Evolutionary conservation across 1,140 invertebrate genomes (phyloP), one percentile per base, ranked within the genome.

Genomic region (Oncopodura yosiiana): DNA sequence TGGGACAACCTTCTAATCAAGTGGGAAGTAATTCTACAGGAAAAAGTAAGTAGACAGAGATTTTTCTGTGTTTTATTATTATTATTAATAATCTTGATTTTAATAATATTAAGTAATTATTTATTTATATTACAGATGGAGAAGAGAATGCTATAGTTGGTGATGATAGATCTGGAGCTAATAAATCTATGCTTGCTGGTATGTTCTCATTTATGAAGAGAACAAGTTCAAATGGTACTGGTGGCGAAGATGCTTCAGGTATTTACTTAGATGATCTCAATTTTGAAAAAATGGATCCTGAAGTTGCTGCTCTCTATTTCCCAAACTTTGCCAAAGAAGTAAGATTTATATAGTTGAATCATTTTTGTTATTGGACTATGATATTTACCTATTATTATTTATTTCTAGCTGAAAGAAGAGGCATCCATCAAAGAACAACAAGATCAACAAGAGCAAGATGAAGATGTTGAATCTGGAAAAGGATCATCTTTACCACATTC

Each of bases 261-360:
- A 86, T 98, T 63, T 98, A 96, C 71, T 76, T 94, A 9, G 87
- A 94, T 42, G 92, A 98, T 67, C 72, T 97, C 27, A 88, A 90
- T 68, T 78, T 86, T 3, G 83, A 90, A 39, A 81, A 84, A 62
- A 76, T 94, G 69, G 89, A 94, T 68, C 90, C 90, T 3, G 87
- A 94, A 70, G 78, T 90, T 48, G 84, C 86, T 2, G 85, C 84
- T 53, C 74, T 94, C 0, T 96, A 96, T 71, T 92, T 96, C 65
- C 82, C 87, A 3, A 65, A 65, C 6, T 62, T 53, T 46, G 51
- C 36, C 5, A 53, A 43, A 21, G 54, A 56, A 18, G 59, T 56
- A 32, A 45, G 51, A 29, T 24, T 16, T 52, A 19, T 8, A 42
- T 8, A 42, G 9, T 19, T 42, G 6, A 16, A 12, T 42, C 8